Conservation (phyloP, 2,888 invertebrate genomes). For the Drosophila cognata region DNA sequence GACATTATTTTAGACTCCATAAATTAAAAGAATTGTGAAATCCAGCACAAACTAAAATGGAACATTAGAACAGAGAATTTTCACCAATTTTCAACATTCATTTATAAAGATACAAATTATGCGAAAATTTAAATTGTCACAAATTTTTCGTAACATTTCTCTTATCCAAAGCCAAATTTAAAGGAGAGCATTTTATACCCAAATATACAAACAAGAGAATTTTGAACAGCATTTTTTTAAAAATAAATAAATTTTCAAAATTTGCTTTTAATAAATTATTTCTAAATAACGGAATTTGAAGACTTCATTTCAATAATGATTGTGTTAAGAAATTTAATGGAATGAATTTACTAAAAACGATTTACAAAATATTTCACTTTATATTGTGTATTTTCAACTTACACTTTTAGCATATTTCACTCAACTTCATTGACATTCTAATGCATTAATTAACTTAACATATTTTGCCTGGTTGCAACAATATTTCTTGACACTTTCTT, state of each 20-base stretch:
- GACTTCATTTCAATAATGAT: background rate
- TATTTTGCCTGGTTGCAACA: background rate
- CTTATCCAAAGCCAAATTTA: too few species aligned
- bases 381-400: background rate
- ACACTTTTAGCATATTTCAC: background rate
- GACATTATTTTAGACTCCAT: background rate
- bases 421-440: background rate
- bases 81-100: too few species aligned
- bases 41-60: too few species aligned
- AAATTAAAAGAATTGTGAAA: background rate
- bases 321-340: background rate
- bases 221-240: background rate
- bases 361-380: background rate
- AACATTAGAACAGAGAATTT: too few species aligned
- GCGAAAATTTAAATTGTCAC: too few species aligned
- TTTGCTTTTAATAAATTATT: background rate
- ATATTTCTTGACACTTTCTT: background rate
- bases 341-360: background rate
- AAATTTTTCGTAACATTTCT: too few species aligned
- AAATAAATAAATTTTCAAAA: background rate
- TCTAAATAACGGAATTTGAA: background rate
- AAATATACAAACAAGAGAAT: background rate
- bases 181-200: background rate
- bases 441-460: background rate
- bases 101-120: too few species aligned